Percentiles rank a stretch among this genome's conserved stretches.
phyloP scores from a whole-genome alignment of 1,140 invertebrate species.

The Drosophila pallidifrons region DNA sequence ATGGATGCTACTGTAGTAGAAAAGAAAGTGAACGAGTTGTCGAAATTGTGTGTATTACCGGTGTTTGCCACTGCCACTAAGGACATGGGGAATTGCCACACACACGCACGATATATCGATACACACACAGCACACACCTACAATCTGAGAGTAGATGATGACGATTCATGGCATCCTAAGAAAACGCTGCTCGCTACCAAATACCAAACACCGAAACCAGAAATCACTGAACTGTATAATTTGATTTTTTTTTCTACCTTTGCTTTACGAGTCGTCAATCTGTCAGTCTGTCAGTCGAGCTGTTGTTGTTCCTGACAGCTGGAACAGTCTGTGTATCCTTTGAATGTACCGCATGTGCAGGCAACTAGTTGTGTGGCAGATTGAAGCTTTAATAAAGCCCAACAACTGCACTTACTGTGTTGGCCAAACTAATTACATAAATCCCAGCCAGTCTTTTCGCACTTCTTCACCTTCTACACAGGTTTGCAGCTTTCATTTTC shows the following conservation, averaged over 20 bases:
- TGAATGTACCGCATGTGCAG: neutral
- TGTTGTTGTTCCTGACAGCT: constrained; percentile 32
- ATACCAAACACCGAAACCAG: constrained; percentile 65
- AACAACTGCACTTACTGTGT: constrained; percentile 11
- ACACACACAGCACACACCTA: neutral
- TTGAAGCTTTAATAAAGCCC: constrained; percentile 41
- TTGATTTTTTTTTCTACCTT: constrained; percentile 65
- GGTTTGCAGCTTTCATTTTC: constrained; percentile 29
- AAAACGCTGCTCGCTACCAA: constrained; percentile 35
- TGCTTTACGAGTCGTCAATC: constrained; percentile 22
- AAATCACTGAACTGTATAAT: constrained; percentile 78
- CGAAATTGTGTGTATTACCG: constrained; percentile 40
- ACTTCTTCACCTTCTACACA: neutral
- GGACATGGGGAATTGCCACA: neutral
- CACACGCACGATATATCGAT: neutral
- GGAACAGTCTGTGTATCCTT: neutral
- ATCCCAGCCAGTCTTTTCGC: constrained; percentile 19
- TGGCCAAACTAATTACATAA: constrained; percentile 67
- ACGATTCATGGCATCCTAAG: neutral
- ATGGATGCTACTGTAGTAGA: constrained; percentile 12
- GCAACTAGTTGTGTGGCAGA: neutral
- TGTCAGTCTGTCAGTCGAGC: constrained; percentile 29
- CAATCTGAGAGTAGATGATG: neutral
- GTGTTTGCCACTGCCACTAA: constrained; percentile 34
- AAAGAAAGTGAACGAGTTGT: constrained; percentile 30